Base-by-base conservation (phyloP, 2,888 invertebrate species). In the Cerceris rybyensis region DNA sequence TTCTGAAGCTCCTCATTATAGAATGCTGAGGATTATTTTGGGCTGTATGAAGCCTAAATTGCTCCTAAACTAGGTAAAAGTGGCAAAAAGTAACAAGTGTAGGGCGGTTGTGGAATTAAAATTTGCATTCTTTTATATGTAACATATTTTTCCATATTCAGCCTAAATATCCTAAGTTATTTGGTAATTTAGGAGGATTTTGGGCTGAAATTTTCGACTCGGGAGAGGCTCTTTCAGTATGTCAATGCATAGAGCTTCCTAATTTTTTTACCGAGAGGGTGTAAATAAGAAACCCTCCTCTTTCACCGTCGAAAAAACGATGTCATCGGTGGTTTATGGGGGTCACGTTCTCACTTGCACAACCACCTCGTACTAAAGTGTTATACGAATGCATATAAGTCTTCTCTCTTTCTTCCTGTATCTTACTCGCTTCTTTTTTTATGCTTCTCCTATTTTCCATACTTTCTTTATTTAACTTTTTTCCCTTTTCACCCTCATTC, bases 241-340 rank as follows among this genome's bases (percentile, higher is more conserved):
- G 2, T 46, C 11, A 4, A 11, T 46, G 11, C 9, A 46, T 46
- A 46, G 6, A 46, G 8, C 46, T 46, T 46, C 8, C 6, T 46
- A 1, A 5, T 46, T 46, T 46, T 46, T 5, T 78, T 49, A 49
- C 57, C 77, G 69, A 63, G 64, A 63, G 49, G 66, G 68, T 76
- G 59, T 75, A 80, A 82, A 82, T 80, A 80, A 80, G 81, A 66
- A 82, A 75, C 78, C 77, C 77, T 70, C 70, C 70, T 70, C 77
- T 70, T 82, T 81, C 77, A 70, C 65, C 68, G 60, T 75, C 64
- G 75, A 82, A 81, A 81, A 76, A 80, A 77, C 75, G 83, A 83
- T 85, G 86, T 86, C 84, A 79, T 78, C 81, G 78, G 73, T 85
- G 82, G 70, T 87, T 87, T 86, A 86, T 83, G 82, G 84, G 85